Evolutionary conservation across 2,797 vertebrate species (phyloP), one percentile per base, ranked within the genome.

Genomic region (Takifugu rubripes): DNA sequence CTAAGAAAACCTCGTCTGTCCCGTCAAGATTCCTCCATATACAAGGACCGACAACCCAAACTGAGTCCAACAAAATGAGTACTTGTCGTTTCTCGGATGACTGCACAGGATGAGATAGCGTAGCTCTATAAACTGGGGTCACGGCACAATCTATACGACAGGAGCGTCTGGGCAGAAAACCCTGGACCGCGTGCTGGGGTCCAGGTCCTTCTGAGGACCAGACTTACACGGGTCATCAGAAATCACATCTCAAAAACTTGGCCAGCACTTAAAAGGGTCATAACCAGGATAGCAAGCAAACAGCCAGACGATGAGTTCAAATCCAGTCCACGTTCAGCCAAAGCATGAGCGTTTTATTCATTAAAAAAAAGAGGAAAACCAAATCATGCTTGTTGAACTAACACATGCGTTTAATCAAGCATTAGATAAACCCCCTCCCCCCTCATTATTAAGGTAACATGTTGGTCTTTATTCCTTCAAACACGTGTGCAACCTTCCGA

Each of bases 1-100:
- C 79, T 84, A 87, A 82, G 78, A 86, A 83, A 87, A 83, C 83
- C 83, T 84, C 83, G 86, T 89, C 62, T 66, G 80, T 60, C 67
- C 61, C 53, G 64, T 77, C 82, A 87, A 75, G 69, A 84, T 81
- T 74, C 73, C 76, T 77, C 75, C 71, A 78, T 87, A 87, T 86
- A 86, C 56, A 69, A 72, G 78, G 74, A 87, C 77, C 67, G 72
- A 86, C 85, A 86, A 75, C 70, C 33, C 14, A 10, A 33, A 33
- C 27, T 29, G 27, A 27, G 27, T 29, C 1, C 31, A 33, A 21
- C 21, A 21, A 21, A 21, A 21, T 21, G 21, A 21, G 51, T 42
- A 44, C 59, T 64, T 56, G 25, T 10, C 3, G 9, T 14, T 76
- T 74, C 64, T 63, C 27, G 7, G 27, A 7, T 7, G 27, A 29